These are phyloP conservation scores for Allolobophora icterica DNA, from an alignment of 2,888 invertebrate genomes.

Conservation along the genomic window DNA sequence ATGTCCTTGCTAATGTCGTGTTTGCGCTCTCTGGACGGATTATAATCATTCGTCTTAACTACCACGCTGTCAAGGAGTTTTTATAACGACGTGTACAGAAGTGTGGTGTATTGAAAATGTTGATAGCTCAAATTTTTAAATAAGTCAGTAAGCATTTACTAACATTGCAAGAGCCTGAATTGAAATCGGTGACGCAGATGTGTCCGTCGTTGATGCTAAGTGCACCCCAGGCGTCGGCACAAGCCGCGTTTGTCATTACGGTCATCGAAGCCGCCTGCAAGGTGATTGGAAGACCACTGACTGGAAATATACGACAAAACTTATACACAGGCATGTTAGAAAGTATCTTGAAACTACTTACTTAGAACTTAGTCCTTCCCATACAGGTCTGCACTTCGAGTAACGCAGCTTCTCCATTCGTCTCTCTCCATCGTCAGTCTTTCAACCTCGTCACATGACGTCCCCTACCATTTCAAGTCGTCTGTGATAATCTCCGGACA, in stretches of 20 bases:
- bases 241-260: conserved; percentile 29
- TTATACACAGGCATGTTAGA: background rate
- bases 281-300: background rate
- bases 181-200: conserved; percentile 24
- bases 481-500: too few relatives aligned
- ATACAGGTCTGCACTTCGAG: too few relatives aligned
- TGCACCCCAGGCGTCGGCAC: background rate
- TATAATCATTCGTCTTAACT: background rate
- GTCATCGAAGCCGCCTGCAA: background rate
- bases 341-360: too few relatives aligned
- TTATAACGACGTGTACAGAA: too few relatives aligned
- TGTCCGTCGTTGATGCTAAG: conserved; percentile 36
- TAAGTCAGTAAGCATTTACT: background rate
- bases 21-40: background rate
- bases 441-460: too few relatives aligned
- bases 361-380: too few relatives aligned
- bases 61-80: background rate
- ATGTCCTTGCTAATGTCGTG: background rate
- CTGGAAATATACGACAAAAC: background rate
- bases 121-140: background rate
- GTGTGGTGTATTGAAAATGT: background rate
- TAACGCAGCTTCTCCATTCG: too few relatives aligned
- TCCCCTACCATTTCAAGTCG: too few relatives aligned
- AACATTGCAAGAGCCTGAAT: conserved; percentile 17
- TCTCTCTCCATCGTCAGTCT: too few relatives aligned